Evolutionary conservation across 2,888 invertebrate species (phyloP), one percentile per base, ranked within the genome.

Genomic region (Eristalis intricaria): DNA sequence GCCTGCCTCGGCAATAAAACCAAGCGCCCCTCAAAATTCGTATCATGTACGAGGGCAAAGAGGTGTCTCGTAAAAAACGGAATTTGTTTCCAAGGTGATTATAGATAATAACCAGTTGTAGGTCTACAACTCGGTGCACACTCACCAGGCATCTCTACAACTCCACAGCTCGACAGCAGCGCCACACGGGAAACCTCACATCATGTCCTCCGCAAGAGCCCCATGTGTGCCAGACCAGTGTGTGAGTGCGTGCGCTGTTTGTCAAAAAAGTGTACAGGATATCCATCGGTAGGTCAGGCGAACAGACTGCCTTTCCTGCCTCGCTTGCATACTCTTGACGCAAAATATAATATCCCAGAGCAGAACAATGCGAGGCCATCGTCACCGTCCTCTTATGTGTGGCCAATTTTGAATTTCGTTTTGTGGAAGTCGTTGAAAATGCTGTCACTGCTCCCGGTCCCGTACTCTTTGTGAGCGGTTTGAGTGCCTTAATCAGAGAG

Each of bases 51-150:
- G 61, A 50, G 84, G 32, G 64, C 50, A 60, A 64, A 80, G 70
- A 78, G 63, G 70, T 87, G 83, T 75, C 79, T 87, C 87, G 58
- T 87, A 87, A 87, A 87, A 87, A 84, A 76, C 68, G 19, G 65
- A 84, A 87, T 84, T 87, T 87, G 87, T 87, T 75, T 87, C 84
- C 71, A 73, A 84, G 84, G 84, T 84, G 87, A 87, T 87, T 87
- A 87, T 83, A 76, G 84, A 84, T 84, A 84, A 84, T 87, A 87
- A 87, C 84, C 87, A 77, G 84, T 84, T 87, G 0, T 73, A 75
- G 64, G 68, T 58, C 69, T 63, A 63, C 50, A 66, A 32, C 50
- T 43, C 29, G 43, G 26, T 38, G 60, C 66, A 64, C 22, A 76
- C 32, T 32, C 50, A 10, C 22, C 13, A 56, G 38, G 38, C 38